Conservation (phyloP, 1,140 invertebrate species). For the Aphelinus certus region DNA sequence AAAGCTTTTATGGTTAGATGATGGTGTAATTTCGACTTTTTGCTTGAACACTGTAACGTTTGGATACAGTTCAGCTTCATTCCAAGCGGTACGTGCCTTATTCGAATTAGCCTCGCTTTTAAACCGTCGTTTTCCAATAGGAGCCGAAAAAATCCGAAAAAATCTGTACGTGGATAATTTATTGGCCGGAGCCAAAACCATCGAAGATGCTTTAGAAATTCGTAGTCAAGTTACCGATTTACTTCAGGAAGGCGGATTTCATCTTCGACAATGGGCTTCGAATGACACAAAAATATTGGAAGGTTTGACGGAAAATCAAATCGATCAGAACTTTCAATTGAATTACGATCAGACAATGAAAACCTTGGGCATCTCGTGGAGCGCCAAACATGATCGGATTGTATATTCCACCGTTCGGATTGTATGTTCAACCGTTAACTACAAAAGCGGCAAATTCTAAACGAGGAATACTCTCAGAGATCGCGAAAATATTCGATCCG, state of each 20-base stretch:
- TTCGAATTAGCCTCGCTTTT: conserved; percentile 7
- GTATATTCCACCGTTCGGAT: background rate
- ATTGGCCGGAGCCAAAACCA: background rate
- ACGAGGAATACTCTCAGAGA: conserved; percentile 18
- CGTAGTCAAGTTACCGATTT: background rate
- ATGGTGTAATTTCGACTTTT: background rate
- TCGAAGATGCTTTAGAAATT: background rate
- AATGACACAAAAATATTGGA: background rate
- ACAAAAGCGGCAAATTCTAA: background rate
- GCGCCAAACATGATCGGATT: background rate
- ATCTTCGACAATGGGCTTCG: conserved; percentile 19
- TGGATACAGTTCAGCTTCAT: background rate
- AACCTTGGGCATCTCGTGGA: conserved; percentile 4
- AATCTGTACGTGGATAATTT: conserved; percentile 28
- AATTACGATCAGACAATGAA: conserved; percentile 1
- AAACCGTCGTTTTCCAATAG: background rate
- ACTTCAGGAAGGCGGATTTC: background rate
- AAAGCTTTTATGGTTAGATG: conserved; percentile 30
- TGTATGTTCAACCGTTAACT: no score
- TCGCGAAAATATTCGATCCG: conserved; percentile 52
- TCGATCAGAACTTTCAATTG: conserved; percentile 1
- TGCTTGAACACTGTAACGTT: conserved; percentile 1
- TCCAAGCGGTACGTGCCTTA: background rate
- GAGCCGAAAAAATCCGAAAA: background rate
- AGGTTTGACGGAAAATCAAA: background rate